A percentile compares a stretch with the other conserved stretches of the same genome.
Conservation (phyloP, 1,140 invertebrate genomes). For the Globodera rostochiensis region DNA sequence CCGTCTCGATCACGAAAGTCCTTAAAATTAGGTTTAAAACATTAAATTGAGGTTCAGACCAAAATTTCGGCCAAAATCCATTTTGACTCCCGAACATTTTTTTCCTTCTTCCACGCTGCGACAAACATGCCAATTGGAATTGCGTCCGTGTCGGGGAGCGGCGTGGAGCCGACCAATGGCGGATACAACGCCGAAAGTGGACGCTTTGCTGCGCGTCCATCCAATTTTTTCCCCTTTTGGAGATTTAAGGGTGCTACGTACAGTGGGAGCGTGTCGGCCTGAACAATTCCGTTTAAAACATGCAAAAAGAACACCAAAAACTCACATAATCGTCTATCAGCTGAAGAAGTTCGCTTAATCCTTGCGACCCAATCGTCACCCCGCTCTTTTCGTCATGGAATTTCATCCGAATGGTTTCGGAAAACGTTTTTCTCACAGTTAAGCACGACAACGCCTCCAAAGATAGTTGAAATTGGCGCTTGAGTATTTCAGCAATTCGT, state of each 20-base stretch:
- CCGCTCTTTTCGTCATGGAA: background rate
- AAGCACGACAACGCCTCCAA: background rate
- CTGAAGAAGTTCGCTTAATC: background rate
- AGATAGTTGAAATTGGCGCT: background rate
- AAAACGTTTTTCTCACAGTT: background rate
- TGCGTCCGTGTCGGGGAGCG: background rate
- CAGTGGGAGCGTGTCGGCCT: background rate
- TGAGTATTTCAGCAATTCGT: background rate
- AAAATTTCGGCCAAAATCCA: conserved; percentile 10
- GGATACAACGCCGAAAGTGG: background rate
- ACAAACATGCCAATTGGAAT: background rate
- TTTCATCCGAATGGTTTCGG: background rate
- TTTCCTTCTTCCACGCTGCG: background rate
- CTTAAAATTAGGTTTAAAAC: background rate
- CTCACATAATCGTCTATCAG: conserved; percentile 4
- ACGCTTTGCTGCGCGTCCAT: background rate
- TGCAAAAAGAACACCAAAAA: background rate
- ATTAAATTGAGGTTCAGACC: background rate
- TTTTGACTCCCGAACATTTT: background rate
- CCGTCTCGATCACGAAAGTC: background rate
- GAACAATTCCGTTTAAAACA: background rate
- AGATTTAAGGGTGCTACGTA: background rate
- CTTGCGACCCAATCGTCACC: background rate
- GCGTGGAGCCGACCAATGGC: background rate
- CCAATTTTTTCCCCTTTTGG: background rate